A percentile compares a stretch with the other conserved stretches of the same genome.
Evolutionary conservation across 2,797 vertebrate species (phyloP).

Genomic region (Dipus sagitta): DNA sequence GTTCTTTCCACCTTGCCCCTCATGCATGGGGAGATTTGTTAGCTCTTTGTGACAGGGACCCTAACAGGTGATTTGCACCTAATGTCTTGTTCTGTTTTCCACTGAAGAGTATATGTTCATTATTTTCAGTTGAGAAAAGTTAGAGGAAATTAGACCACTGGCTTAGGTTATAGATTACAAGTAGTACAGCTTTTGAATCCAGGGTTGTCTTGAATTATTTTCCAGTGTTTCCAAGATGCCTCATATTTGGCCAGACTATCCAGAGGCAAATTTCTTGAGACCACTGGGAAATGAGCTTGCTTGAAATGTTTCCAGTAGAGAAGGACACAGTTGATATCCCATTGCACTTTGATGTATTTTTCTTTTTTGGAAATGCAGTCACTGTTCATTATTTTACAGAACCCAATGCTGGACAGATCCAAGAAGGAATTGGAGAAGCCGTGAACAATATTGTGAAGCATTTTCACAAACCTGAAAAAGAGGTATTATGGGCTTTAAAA

Average conservation of each 20-base stretch:
- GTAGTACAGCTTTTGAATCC: background rate
- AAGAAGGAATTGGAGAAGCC: slow-evolving; percentile 97
- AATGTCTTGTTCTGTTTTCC: background rate
- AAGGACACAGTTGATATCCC: background rate
- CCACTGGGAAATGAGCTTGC: background rate
- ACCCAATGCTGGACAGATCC: slow-evolving; percentile 94
- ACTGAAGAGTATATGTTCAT: background rate
- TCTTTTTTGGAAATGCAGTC: background rate
- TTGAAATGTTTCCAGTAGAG: background rate
- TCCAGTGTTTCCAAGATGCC: background rate
- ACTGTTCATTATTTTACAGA: slow-evolving; percentile 88
- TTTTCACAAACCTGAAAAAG: slow-evolving; percentile 99
- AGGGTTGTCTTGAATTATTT: background rate
- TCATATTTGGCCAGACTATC: background rate
- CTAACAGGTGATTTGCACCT: background rate
- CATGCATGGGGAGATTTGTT: background rate
- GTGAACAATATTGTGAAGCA: slow-evolving; percentile 99
- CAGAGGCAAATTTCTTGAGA: background rate
- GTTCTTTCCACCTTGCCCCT: background rate
- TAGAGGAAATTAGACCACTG: background rate
- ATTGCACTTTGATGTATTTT: background rate
- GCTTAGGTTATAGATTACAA: background rate
- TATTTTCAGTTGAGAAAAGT: background rate
- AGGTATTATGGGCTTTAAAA: slow-evolving; percentile 88
- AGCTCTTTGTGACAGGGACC: background rate